phyloP scores from a whole-genome alignment of 2,113 vertebrate species.

The Alligator sinensis region DNA sequence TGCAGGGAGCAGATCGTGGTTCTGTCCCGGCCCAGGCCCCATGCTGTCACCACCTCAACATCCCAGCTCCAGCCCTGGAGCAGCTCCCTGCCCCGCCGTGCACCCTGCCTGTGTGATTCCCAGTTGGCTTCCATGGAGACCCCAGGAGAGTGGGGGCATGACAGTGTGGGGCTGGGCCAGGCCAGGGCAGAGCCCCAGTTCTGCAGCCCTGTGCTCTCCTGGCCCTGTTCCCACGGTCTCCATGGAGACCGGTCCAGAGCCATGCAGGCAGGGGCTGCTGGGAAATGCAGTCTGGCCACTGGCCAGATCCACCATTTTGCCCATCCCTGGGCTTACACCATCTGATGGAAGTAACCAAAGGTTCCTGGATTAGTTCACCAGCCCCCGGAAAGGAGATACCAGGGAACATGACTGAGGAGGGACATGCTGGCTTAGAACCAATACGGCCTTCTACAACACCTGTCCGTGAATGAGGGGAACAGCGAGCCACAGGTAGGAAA shows the following conservation, averaged over 20 bases:
- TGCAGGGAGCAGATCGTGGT: too few species aligned
- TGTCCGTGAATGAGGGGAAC: not conserved
- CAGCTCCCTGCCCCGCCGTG: too few species aligned
- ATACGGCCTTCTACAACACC: not conserved
- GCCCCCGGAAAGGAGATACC: not conserved
- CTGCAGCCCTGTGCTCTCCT: too few species aligned
- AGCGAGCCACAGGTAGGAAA: too few species aligned
- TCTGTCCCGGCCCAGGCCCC: too few species aligned
- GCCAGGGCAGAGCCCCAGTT: fast-evolving
- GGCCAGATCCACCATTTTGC: too few species aligned
- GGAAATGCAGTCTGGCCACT: too few species aligned
- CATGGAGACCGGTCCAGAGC: fast-evolving
- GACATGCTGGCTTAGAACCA: not conserved
- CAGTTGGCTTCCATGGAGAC: too few species aligned
- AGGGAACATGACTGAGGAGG: not conserved
- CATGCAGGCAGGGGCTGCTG: fast-evolving
- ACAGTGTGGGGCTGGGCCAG: fast-evolving
- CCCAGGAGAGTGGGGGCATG: not conserved
- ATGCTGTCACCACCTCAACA: too few species aligned
- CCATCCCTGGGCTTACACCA: not conserved
- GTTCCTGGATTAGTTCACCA: not conserved
- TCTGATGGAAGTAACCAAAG: not conserved
- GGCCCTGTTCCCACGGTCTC: too few species aligned
- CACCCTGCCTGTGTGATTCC: too few species aligned
- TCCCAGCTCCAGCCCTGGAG: too few species aligned